Evolutionary conservation across 2,797 vertebrate genomes (phyloP), one percentile per base, ranked within the genome.

Genomic region (Perodicticus potto): DNA sequence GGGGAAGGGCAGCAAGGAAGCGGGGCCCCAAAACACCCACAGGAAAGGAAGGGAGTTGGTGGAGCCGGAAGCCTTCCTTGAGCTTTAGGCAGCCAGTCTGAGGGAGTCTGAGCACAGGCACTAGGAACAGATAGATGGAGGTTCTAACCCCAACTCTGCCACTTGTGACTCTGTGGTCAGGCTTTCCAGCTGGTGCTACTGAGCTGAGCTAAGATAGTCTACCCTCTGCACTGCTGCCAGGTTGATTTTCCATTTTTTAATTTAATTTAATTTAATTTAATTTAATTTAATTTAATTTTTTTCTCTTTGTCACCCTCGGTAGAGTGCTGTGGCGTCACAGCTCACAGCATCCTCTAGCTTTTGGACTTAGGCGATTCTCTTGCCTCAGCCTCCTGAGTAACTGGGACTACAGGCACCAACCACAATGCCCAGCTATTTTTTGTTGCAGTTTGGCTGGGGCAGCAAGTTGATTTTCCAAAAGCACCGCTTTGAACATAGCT

Each of bases 401-500:
- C n/a, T n/a, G n/a, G n/a, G n/a, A n/a, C n/a, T n/a, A n/a, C n/a
- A n/a, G n/a, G n/a, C n/a, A n/a, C n/a, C n/a, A n/a, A n/a, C n/a
- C n/a, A n/a, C n/a, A n/a, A n/a, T n/a, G n/a, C n/a, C n/a, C n/a
- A n/a, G n/a, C n/a, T n/a, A n/a, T n/a, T n/a, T n/a, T n/a, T n/a
- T n/a, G n/a, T n/a, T n/a, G n/a, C n/a, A n/a, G n/a, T n/a, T n/a
- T n/a, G n/a, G n/a, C n/a, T n/a, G n/a, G n/a, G n/a, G n/a, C n/a
- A n/a, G n/a, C 81, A 76, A 43, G 20, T 37, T 53, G 49, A 32
- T 73, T 92, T 93, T 86, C 63, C 70, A 57, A 91, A 92, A 93
- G 77, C 11, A 10, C 73, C 55, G n/a, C 57, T 92, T 73, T 16
- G 45, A 86, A 19, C 20, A 0, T 59, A 25, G 11, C 92, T 92